These are phyloP conservation scores for Siphlonurus alternatus DNA, from an alignment of 2,888 invertebrate genomes.

Conservation along the genomic window DNA sequence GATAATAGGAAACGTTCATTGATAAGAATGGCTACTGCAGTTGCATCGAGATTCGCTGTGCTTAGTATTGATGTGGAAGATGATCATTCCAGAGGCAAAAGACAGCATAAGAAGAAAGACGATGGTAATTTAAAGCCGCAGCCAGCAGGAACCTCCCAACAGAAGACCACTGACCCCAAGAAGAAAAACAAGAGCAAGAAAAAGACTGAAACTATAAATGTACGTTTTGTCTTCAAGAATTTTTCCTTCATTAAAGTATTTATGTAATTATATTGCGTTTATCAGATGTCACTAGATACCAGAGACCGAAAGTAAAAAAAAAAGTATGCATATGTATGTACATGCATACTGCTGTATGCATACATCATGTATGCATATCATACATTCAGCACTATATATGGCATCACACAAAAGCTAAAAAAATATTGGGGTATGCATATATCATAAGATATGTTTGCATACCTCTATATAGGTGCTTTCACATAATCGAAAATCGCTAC, in stretches of 20 bases:
- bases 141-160: neutral
- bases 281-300: no score
- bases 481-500: no score
- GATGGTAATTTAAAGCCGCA: neutral
- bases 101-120: constrained; percentile 6
- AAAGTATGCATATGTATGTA: neutral
- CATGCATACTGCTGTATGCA: neutral
- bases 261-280: no score
- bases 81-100: constrained; percentile 16
- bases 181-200: constrained; percentile 10
- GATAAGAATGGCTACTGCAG: constrained; percentile 44
- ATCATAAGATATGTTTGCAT: no score
- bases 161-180: constrained; percentile 5
- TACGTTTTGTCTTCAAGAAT: neutral
- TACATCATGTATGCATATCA: neutral
- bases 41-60: constrained; percentile 56
- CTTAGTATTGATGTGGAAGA: constrained; percentile 59
- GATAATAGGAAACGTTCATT: no score
- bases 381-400: no score
- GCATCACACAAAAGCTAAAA: no score
- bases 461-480: no score
- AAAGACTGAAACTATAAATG: constrained; percentile 6
- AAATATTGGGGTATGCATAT: no score
- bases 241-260: neutral
- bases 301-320: no score